Conservation (phyloP, 2,113 vertebrate genomes). For the Dasyurus viverrinus region DNA sequence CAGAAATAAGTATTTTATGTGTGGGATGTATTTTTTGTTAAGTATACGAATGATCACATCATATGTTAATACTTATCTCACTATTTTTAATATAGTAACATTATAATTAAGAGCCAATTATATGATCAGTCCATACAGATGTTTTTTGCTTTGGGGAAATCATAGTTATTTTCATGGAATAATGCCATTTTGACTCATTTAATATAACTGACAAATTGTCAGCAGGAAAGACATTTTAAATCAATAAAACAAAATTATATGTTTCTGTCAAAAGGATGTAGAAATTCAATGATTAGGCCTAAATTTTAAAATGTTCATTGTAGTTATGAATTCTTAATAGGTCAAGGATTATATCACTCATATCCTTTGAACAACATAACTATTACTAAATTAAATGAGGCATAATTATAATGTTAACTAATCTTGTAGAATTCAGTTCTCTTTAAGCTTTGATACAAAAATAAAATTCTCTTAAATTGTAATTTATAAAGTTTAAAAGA, state of each 20-base stretch:
- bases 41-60: background rate
- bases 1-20: background rate
- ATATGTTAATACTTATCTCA: conserved; percentile 35
- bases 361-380: background rate
- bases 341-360: background rate
- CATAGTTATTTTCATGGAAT: background rate
- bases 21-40: background rate
- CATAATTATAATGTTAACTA: background rate
- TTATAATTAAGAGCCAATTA: background rate
- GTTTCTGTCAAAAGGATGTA: background rate
- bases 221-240: conserved; percentile 28
- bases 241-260: conserved; percentile 22
- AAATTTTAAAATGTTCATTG: conserved; percentile 25
- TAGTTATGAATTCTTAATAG: conserved; percentile 9
- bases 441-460: conserved; percentile 10
- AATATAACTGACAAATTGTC: conserved; percentile 14
- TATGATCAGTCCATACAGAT: conserved; percentile 5
- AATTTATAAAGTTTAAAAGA: background rate
- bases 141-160: background rate
- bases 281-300: background rate
- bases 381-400: background rate
- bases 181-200: background rate
- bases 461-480: background rate
- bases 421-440: background rate
- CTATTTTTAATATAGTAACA: conserved; percentile 12